These are phyloP conservation scores for Amphiprion percula DNA, from an alignment of 2,113 vertebrate species.

Conservation along the genomic window DNA sequence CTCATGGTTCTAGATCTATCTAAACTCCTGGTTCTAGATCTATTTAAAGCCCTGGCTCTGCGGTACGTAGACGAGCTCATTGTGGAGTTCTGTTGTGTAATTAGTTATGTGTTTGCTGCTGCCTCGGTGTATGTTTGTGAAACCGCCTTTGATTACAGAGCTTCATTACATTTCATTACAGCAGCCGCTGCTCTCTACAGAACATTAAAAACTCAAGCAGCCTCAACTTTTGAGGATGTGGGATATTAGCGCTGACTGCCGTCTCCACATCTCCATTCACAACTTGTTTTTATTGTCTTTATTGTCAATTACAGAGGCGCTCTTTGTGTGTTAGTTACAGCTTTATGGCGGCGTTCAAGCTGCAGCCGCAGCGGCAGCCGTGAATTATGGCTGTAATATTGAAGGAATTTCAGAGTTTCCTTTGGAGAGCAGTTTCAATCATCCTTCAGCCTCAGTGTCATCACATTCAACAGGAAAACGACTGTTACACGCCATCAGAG, in stretches of 20 bases:
- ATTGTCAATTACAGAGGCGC: slow-evolving; percentile 73
- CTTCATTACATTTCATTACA: slow-evolving; percentile 78
- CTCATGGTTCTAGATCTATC: too few species aligned
- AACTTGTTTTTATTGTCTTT: slow-evolving; percentile 76
- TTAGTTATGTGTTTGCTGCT: slow-evolving; percentile 32
- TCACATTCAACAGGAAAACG: slow-evolving; percentile 50
- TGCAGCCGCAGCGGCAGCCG: neutral
- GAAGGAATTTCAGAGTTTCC: slow-evolving; percentile 55
- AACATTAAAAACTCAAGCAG: slow-evolving; percentile 81
- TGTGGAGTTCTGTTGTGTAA: slow-evolving; percentile 26
- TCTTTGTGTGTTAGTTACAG: slow-evolving; percentile 66
- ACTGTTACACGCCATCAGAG: slow-evolving; percentile 40
- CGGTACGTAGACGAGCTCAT: neutral
- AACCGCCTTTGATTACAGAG: slow-evolving; percentile 73
- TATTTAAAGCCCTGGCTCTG: too few species aligned
- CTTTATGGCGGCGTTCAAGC: slow-evolving; percentile 68
- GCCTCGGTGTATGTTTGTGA: slow-evolving; percentile 47
- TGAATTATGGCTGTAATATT: slow-evolving; percentile 77
- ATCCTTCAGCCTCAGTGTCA: slow-evolving; percentile 46
- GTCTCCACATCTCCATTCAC: slow-evolving; percentile 68
- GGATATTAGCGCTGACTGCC: slow-evolving; percentile 70
- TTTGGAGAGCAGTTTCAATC: slow-evolving; percentile 64
- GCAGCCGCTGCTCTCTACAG: slow-evolving; percentile 64
- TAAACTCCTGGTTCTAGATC: too few species aligned
- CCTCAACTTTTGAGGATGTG: slow-evolving; percentile 67